Evolutionary conservation across 2,888 invertebrate species (phyloP).

Genomic region (Xanthia icteritia): DNA sequence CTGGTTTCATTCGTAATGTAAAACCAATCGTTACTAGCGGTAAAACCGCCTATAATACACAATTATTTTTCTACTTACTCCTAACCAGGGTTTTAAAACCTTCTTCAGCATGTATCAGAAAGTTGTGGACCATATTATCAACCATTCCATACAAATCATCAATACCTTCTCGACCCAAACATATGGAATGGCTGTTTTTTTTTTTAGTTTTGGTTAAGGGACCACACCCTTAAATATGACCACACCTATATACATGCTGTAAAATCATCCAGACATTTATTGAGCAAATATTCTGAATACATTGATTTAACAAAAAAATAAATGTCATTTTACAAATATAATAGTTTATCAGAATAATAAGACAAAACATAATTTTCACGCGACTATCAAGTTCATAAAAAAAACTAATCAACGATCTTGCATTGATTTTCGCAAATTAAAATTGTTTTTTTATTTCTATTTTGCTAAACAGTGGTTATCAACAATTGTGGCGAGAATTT

Average conservation of each 20-base stretch:
- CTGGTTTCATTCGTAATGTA: background rate
- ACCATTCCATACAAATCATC: background rate
- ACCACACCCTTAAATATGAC: background rate
- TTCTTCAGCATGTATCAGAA: background rate
- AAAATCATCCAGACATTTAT: background rate
- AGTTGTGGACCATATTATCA: background rate
- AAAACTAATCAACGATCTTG: conserved; percentile 5
- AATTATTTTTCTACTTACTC: background rate
- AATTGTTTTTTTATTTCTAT: background rate
- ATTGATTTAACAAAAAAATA: background rate
- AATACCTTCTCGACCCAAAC: background rate
- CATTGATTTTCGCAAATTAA: conserved; percentile 23
- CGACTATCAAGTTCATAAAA: conserved; percentile 12
- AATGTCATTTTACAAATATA: conserved; percentile 46
- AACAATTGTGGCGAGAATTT: background rate
- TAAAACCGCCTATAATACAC: conserved; percentile 39
- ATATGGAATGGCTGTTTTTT: too few relatives aligned
- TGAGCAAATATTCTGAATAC: conserved; percentile 39
- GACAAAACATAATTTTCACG: background rate
- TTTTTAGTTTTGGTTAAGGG: too few relatives aligned
- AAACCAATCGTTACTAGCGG: conserved; percentile 46
- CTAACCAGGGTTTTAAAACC: background rate
- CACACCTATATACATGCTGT: background rate
- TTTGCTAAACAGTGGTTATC: background rate
- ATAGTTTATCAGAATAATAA: conserved; percentile 3